These are phyloP conservation scores for Vicugna pacos DNA, from an alignment of 2,113 vertebrate species.

Conservation along the genomic window DNA sequence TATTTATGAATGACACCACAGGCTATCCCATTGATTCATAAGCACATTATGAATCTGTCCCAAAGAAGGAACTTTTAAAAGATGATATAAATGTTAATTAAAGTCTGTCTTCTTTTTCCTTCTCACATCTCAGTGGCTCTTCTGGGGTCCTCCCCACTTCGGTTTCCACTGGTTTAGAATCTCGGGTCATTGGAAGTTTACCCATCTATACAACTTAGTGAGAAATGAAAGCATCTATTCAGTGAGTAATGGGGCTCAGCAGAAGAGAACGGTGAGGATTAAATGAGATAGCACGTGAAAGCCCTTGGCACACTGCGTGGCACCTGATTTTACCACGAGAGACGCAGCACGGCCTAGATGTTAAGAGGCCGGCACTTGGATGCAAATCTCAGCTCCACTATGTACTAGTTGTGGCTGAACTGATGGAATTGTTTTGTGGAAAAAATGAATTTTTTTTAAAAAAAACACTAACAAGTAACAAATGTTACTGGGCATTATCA, in stretches of 20 bases:
- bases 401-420: neutral
- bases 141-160: neutral
- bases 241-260: neutral
- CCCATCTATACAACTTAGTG: too few relatives aligned
- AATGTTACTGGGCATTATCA: neutral
- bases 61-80: neutral
- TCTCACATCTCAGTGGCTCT: neutral
- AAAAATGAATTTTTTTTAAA: neutral
- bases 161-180: neutral
- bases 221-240: neutral
- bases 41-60: neutral
- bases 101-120: neutral
- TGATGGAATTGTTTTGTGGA: neutral
- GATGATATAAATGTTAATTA: neutral
- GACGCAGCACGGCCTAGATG: neutral
- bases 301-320: rapidly evolving
- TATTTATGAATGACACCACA: neutral
- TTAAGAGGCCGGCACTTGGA: rapidly evolving
- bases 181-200: neutral
- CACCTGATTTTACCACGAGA: neutral
- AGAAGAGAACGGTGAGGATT: neutral
- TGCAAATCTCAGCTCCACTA: neutral
- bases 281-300: neutral
- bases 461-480: neutral
- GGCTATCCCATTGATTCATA: neutral